Evolutionary conservation across 2,888 invertebrate species (phyloP), one percentile per base, ranked within the genome.

Genomic region (Ophonus ardosiacus): DNA sequence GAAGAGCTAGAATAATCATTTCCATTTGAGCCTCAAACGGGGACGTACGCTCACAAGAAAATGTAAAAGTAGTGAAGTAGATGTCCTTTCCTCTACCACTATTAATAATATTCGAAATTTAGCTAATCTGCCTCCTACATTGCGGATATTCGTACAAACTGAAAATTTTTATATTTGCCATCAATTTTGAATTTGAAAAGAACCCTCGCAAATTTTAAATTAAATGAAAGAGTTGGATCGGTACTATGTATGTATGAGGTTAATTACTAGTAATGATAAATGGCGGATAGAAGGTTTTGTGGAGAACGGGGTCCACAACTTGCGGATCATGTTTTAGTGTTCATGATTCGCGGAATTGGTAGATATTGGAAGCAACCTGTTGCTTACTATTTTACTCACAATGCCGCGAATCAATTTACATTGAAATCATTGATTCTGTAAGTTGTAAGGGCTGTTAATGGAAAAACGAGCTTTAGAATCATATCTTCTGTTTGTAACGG

Each of bases 341-440:
- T 76, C 24, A 80, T 80, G 80, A 80, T 80, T 24, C 61, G 80
- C n/a, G 80, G 80, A 1, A 24, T 80, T 24, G 21, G 13, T 8
- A 21, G n/a, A 7, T 59, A 59, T 3, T 80, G 80, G 80, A 80
- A 80, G 17, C 61, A 80, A 59, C 31, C 80, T 1, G 24, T 80
- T 57, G 80, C 61, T 31, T 80, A 15, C 18, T 80, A 80, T 59
- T 61, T 80, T n/a, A 40, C 40, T 1, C 24, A 61, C n/a, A 59
- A 31, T 59, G 13, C 21, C 61, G 79, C 59, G 59, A 79, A 79
- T 31, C 15, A 10, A 31, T 79, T 5, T 13, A 31, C 59, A n/a
- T 13, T 59, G 8, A 24, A 80, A 40, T 7, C 7, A 0, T 80
- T 24, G 0, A 61, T 80, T 80, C 3, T 18, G 2, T 8, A 80